phyloP scores from a whole-genome alignment of 2,888 invertebrate species.

The Brenthis ino region DNA sequence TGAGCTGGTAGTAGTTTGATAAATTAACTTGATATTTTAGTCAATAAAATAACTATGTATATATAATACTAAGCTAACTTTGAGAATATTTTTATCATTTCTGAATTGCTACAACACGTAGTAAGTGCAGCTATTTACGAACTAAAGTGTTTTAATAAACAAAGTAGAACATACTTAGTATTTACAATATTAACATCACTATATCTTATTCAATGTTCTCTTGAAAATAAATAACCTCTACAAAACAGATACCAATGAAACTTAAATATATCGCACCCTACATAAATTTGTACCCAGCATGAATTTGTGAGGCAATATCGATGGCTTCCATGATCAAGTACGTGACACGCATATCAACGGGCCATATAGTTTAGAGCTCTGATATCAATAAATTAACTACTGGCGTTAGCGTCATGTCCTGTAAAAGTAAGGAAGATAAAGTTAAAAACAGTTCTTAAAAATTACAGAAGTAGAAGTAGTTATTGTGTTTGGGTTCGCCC shows the following conservation, averaged over 20 bases:
- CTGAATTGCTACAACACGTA: no score
- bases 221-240: constrained; percentile 3
- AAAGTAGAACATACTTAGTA: no score
- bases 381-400: constrained; percentile 34
- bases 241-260: constrained; percentile 11
- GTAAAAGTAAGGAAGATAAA: constrained; percentile 1
- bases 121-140: no score
- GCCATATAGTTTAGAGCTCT: constrained; percentile 35
- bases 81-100: no score
- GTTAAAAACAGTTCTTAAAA: neutral
- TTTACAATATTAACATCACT: no score
- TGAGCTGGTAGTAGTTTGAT: no score
- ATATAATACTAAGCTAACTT: no score
- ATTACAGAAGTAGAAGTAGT: no score
- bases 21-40: no score
- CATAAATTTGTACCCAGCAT: constrained; percentile 23
- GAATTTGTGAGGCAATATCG: constrained; percentile 41
- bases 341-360: constrained; percentile 43
- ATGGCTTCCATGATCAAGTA: constrained; percentile 44
- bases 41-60: no score
- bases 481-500: no score
- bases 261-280: constrained; percentile 7
- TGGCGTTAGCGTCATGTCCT: constrained; percentile 22
- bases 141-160: no score
- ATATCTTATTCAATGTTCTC: neutral